These are phyloP conservation scores for Parazoanthus darwini DNA, from an alignment of 92 coral and sea anemone genomes.

Conservation along the genomic window DNA sequence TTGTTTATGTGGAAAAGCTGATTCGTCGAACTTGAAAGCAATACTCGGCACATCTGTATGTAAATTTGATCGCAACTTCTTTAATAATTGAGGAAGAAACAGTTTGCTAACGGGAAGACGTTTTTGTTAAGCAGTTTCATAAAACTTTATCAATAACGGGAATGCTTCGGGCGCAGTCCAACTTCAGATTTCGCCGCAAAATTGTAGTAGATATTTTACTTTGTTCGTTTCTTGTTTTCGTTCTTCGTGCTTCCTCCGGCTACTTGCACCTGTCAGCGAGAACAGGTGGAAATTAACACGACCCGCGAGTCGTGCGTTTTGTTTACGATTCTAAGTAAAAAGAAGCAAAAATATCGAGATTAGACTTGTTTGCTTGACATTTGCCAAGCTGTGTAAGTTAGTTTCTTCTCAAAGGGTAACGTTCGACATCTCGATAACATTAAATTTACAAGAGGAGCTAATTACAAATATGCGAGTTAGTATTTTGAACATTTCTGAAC, in stretches of 20 bases:
- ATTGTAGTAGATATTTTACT: neutral
- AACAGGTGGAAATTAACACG: neutral
- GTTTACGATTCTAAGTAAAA: neutral
- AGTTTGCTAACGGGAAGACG: constrained; percentile 14
- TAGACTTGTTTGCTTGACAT: neutral
- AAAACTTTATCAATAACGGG: neutral
- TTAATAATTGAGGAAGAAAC: constrained; percentile 50
- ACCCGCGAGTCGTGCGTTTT: neutral
- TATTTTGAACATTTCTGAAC: neutral
- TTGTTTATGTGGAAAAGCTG: constrained; percentile 52
- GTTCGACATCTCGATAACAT: neutral
- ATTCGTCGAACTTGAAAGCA: constrained; percentile 48
- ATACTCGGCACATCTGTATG: constrained; percentile 34
- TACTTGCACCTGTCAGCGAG: neutral
- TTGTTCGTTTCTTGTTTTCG: neutral
- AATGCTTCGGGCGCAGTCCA: neutral
- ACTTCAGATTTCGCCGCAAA: neutral
- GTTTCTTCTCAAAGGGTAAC: neutral
- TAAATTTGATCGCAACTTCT: constrained; percentile 43
- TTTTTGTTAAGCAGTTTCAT: neutral
- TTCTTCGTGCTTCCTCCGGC: neutral
- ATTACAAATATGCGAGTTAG: constrained; percentile 15
- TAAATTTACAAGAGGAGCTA: neutral
- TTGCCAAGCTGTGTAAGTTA: neutral
- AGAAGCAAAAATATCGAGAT: neutral